Percentiles rank a stretch among this genome's conserved stretches.
These are phyloP conservation scores for Dendrocincla tyrannina DNA, from an alignment of 2,797 vertebrate species.

Conservation along the genomic window DNA sequence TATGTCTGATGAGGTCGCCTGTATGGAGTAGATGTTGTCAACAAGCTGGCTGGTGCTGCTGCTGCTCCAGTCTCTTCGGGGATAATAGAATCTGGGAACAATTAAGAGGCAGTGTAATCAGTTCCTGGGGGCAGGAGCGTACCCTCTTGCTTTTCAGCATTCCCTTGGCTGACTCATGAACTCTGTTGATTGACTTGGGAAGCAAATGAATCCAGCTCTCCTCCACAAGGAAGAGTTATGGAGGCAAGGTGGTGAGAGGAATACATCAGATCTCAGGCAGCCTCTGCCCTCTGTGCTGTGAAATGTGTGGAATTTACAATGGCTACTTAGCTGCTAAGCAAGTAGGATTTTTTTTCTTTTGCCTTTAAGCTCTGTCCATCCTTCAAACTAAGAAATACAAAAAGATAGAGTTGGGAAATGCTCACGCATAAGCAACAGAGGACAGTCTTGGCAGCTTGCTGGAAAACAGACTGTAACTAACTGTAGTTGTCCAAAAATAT, in stretches of 20 bases:
- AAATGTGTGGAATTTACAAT: constrained; percentile 56
- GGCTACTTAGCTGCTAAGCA: constrained; percentile 27
- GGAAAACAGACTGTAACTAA: background rate
- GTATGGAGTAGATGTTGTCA: constrained; percentile 36
- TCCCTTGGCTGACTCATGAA: constrained; percentile 66
- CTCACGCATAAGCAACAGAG: background rate
- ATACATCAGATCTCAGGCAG: constrained; percentile 43
- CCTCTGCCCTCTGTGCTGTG: constrained; percentile 25
- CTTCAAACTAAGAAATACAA: background rate
- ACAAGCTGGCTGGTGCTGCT: constrained; percentile 45
- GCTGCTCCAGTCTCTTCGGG: constrained; percentile 17
- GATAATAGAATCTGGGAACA: constrained; percentile 68
- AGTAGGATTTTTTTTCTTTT: background rate
- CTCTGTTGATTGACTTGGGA: constrained; percentile 65
- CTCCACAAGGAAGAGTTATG: constrained; percentile 55
- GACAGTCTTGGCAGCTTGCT: background rate
- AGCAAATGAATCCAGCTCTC: constrained; percentile 56
- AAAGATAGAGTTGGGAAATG: background rate
- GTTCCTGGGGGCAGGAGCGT: constrained; percentile 52
- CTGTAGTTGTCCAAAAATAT: constrained; percentile 3
- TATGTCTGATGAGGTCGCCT: constrained; percentile 17
- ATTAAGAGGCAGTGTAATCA: constrained; percentile 59
- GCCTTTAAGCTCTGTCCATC: background rate
- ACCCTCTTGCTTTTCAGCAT: constrained; percentile 65
- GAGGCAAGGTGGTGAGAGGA: constrained; percentile 61